phyloP scores from a whole-genome alignment of 2,113 vertebrate genomes.

The Aplodontia rufa region DNA sequence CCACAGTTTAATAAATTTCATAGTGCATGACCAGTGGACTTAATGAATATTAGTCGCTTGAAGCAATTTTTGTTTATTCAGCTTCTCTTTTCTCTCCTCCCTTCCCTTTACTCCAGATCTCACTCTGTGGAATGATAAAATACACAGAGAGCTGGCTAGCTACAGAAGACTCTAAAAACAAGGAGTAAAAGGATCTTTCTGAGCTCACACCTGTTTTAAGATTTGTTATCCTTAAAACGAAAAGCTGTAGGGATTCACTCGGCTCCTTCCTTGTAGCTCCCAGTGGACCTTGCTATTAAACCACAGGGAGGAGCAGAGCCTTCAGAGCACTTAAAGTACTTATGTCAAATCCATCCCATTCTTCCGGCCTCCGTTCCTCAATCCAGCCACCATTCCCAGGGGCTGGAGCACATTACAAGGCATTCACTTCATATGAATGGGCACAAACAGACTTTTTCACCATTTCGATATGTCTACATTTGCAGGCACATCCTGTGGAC shows the following conservation, averaged over 20 bases:
- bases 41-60: constrained; percentile 84
- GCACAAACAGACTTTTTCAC: constrained; percentile 98
- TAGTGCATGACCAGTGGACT: constrained; percentile 82
- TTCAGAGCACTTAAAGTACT: constrained; percentile 94
- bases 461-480: constrained; percentile 95
- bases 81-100: constrained; percentile 67
- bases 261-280: constrained; percentile 92
- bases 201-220: constrained; percentile 95
- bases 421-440: constrained; percentile 97
- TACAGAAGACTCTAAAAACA: constrained; percentile 76
- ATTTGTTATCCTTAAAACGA: constrained; percentile 93
- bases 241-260: constrained; percentile 92
- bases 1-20: constrained; percentile 85
- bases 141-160: constrained; percentile 56
- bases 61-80: constrained; percentile 81
- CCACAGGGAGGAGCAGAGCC: constrained; percentile 92
- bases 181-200: constrained; percentile 86
- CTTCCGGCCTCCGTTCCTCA: constrained; percentile 93
- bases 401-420: constrained; percentile 95
- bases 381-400: constrained; percentile 91
- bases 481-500: constrained; percentile 99
- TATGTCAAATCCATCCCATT: constrained; percentile 98
- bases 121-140: constrained; percentile 81
- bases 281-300: constrained; percentile 93
- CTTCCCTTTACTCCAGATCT: neutral